A percentile compares a stretch with the other conserved stretches of the same genome.
phyloP scores from a whole-genome alignment of 2,888 invertebrate genomes.

The Hoplodrina ambigua region DNA sequence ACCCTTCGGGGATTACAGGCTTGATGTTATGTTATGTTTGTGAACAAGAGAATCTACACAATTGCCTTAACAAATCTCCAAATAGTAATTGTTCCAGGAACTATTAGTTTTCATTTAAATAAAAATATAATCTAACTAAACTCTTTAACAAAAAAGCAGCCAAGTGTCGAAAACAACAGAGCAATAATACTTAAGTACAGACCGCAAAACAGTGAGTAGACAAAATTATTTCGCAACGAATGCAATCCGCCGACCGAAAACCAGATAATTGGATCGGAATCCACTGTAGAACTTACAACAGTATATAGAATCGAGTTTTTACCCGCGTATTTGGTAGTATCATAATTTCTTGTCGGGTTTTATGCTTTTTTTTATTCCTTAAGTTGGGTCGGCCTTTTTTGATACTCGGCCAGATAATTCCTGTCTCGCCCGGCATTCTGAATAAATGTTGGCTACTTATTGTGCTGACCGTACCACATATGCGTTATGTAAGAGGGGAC shows the following conservation, averaged over 20 bases:
- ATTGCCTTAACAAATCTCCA: conserved; percentile 5
- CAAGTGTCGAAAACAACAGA: conserved; percentile 59
- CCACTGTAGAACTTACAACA: conserved; percentile 71
- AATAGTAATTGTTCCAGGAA: conserved; percentile 16
- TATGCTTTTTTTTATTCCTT: conserved; percentile 71
- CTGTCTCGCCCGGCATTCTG: conserved; percentile 75
- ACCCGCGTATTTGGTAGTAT: conserved; percentile 86
- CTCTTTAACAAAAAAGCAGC: conserved; percentile 42
- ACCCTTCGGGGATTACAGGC: too few species aligned
- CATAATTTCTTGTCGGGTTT: conserved; percentile 86
- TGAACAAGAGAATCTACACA: too few species aligned
- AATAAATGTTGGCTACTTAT: conserved; percentile 77
- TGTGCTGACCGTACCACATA: conserved; percentile 70
- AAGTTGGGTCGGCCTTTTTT: conserved; percentile 78
- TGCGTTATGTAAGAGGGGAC: conserved; percentile 71
- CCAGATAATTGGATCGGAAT: conserved; percentile 75
- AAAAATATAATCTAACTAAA: conserved; percentile 40
- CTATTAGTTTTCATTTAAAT: conserved; percentile 32
- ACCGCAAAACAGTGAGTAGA: conserved; percentile 65
- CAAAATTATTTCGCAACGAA: conserved; percentile 71
- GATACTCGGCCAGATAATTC: conserved; percentile 82
- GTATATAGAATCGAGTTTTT: conserved; percentile 80
- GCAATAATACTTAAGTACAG: conserved; percentile 63
- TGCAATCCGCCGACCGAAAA: conserved; percentile 65
- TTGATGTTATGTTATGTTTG: too few species aligned